Evolutionary conservation across 2,113 vertebrate genomes (phyloP), one percentile per base, ranked within the genome.

Genomic region (Lepus timidus): DNA sequence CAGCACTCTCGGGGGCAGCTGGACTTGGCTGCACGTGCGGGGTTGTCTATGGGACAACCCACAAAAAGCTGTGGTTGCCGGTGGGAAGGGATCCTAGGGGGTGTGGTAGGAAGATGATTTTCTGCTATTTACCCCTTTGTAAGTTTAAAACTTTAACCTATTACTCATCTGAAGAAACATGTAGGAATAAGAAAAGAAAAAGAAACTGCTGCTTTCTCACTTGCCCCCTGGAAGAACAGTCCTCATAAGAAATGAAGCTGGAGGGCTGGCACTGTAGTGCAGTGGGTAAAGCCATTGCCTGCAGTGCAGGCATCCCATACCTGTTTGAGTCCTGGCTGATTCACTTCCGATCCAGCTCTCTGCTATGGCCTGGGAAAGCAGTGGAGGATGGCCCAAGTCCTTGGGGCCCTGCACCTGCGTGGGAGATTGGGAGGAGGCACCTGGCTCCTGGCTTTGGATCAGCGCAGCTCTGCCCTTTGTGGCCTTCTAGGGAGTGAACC

Each of bases 141-240:
- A 64, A 13, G 78, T 90, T 67, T 19, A 74, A 83, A 87, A 70
- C 6, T 31, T 88, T 85, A 68, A 96, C 58, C 39, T 5, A 11
- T 76, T 80, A 92, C 8, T 10, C 62, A 81, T 82, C 86, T 88
- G 49, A 93, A 91, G 39, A 85, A 84, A 68, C 17, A 87, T 58
- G 44, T 44, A 44, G 44, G 44, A 58, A 49, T 55, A 39, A 73
- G 29, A n/a, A 61, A 4, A 65, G 36, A 73, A 55, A 90, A 49
- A 12, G 25, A 75, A 88, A 62, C 23, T 76, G 13, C 13, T 95
- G n/a, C 8, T 3, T 79, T 79, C 20, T 31, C 3, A 80, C 19
- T 31, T 11, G 4, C 33, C 23, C 1, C 11, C 17, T 3, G 3
- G 2, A 44, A 31, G 85, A 64, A 12, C 4, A 85, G 65, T 78